Conservation (phyloP, 2,113 vertebrate genomes). For the Nematolebias whitei region DNA sequence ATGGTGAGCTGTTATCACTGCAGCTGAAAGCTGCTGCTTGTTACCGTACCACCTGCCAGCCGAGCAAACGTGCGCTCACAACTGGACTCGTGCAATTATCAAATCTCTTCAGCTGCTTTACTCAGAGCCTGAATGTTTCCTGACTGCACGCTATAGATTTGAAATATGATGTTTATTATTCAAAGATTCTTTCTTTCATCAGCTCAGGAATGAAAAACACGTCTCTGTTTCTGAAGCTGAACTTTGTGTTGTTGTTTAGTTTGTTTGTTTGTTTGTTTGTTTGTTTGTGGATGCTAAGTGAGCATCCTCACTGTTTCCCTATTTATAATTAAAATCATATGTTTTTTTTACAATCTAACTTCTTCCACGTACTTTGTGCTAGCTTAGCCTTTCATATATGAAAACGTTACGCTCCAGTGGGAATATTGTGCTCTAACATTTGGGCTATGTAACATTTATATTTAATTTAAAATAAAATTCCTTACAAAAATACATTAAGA, state of each 20-base stretch:
- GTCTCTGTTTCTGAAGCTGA: slow-evolving; percentile 12
- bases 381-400: no score
- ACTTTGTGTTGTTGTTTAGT: not conserved
- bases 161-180: not conserved
- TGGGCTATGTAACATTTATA: no score
- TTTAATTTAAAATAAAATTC: no score
- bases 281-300: not conserved
- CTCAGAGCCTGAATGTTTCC: slow-evolving; percentile 11
- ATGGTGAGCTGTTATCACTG: slow-evolving; percentile 31
- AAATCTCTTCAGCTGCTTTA: slow-evolving; percentile 14
- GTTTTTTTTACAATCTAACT: no score
- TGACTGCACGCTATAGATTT: not conserved
- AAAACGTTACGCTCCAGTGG: no score
- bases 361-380: no score
- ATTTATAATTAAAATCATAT: no score
- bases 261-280: no score
- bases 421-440: no score
- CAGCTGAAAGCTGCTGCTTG: slow-evolving; percentile 35
- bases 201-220: slow-evolving; percentile 1
- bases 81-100: slow-evolving; percentile 7
- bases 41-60: slow-evolving; percentile 22
- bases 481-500: no score
- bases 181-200: not conserved
- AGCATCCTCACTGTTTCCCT: no score
- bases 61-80: slow-evolving; percentile 24